Evolutionary conservation across 2,797 vertebrate genomes (phyloP), one percentile per base, ranked within the genome.

Genomic region (Gephyroberyx darwinii): DNA sequence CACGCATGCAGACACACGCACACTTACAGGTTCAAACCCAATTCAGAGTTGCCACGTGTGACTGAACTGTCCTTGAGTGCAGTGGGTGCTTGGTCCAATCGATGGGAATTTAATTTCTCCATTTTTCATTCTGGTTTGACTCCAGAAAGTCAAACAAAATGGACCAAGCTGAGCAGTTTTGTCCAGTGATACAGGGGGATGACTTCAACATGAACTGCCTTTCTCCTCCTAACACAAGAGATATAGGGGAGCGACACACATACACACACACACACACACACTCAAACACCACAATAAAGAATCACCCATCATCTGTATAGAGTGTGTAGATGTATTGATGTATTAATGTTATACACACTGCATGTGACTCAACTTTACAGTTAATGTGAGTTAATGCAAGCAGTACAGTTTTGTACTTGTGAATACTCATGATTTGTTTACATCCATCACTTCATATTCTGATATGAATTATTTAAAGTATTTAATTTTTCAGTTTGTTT

Each of bases 401-500:
- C 19, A 31, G 5, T 37, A 20, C 22, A 2, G 19, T 39, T 47
- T 66, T 62, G 26, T 71, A 35, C 43, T 33, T 17, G 26, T 26
- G 26, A 26, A 26, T 26, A 26, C 26, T 26, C 26, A 66, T 86
- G 52, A 83, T 84, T 84, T 65, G 82, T 83, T 59, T 61, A 86
- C 61, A 31, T 0, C 41, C 63, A 45, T 66, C 39, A 41, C 19
- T 69, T 71, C 77, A 53, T 77, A 58, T 81, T 70, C 22, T 56
- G 58, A 80, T 71, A 78, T 59, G 75, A 71, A n/a, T n/a, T n/a
- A n/a, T n/a, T 69, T 53, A 17, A 76, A 55, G 60, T 59, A 50
- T 77, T 83, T 63, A 47, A 74, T 84, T 75, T 75, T 76, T 71
- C 56, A 47, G 45, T 78, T 80, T 82, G 70, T 86, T 88, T 71